Percentiles rank a stretch among this genome's conserved stretches.
Conservation (phyloP, 2,888 invertebrate species). For the Hemicrepidius hirtus region DNA sequence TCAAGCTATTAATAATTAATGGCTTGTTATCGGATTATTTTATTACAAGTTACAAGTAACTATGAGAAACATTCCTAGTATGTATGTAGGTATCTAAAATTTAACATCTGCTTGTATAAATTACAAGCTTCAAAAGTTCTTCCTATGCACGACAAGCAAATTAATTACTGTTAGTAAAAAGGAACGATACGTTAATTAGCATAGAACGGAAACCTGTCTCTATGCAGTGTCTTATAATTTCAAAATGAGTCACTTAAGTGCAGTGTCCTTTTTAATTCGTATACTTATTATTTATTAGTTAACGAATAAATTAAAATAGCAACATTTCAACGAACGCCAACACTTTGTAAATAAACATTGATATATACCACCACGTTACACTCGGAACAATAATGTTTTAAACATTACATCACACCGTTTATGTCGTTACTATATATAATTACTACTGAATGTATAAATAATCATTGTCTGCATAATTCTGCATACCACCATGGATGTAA, state of each 20-base stretch:
- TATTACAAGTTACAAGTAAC: too few relatives aligned
- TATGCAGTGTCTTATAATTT: neutral
- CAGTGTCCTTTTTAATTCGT: conserved; percentile 4
- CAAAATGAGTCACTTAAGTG: conserved; percentile 2
- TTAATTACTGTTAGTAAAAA: too few relatives aligned
- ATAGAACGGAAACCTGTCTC: too few relatives aligned
- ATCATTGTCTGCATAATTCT: conserved; percentile 12
- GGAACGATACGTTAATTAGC: too few relatives aligned
- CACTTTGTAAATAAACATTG: conserved; percentile 16
- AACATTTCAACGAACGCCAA: conserved; percentile 11
- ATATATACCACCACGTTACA: neutral
- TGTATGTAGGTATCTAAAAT: too few relatives aligned
- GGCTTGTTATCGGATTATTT: too few relatives aligned
- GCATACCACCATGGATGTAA: conserved; percentile 16
- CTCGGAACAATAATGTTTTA: conserved; percentile 1
- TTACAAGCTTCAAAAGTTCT: too few relatives aligned
- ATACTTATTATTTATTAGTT: conserved; percentile 8
- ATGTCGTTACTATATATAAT: conserved; percentile 22
- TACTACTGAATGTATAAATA: conserved; percentile 22
- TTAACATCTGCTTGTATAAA: too few relatives aligned
- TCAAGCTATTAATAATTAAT: too few relatives aligned
- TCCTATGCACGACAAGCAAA: too few relatives aligned
- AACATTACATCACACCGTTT: conserved; percentile 10
- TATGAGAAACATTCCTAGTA: too few relatives aligned
- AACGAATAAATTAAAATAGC: conserved; percentile 1